Conservation (phyloP, 92 coral and sea anemone species). For the Palythoa grandiflora region DNA sequence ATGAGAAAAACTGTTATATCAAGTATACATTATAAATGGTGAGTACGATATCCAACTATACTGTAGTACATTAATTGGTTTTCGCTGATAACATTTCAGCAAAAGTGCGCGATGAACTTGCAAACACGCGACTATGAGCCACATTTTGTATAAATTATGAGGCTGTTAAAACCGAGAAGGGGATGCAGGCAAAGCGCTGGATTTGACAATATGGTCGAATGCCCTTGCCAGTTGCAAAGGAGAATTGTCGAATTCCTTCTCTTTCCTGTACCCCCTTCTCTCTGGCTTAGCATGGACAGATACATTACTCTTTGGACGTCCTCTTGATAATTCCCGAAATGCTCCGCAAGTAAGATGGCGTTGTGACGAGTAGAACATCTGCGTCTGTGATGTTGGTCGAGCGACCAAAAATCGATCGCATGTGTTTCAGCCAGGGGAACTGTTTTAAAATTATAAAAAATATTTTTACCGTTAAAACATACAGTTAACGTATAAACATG, state of each 20-base stretch:
- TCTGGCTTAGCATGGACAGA: background rate
- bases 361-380: conserved; percentile 93
- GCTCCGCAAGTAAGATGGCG: conserved; percentile 79
- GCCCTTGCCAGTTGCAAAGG: background rate
- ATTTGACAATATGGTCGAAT: background rate
- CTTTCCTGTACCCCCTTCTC: background rate
- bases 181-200: background rate
- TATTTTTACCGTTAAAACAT: background rate
- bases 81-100: background rate
- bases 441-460: conserved; percentile 2
- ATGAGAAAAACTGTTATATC: no score
- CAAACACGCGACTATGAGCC: background rate
- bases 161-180: background rate
- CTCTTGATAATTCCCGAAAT: conserved; percentile 73
- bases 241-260: background rate
- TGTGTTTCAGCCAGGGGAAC: conserved; percentile 97
- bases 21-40: no score
- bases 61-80: background rate
- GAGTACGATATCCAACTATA: background rate
- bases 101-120: background rate
- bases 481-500: background rate
- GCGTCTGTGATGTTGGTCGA: conserved; percentile 87
- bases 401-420: conserved; percentile 76
- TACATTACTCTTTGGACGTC: conserved; percentile 86
- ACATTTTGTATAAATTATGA: background rate